Conservation (phyloP, 2,888 invertebrate species). For the Scelioninae gen. 1 region DNA sequence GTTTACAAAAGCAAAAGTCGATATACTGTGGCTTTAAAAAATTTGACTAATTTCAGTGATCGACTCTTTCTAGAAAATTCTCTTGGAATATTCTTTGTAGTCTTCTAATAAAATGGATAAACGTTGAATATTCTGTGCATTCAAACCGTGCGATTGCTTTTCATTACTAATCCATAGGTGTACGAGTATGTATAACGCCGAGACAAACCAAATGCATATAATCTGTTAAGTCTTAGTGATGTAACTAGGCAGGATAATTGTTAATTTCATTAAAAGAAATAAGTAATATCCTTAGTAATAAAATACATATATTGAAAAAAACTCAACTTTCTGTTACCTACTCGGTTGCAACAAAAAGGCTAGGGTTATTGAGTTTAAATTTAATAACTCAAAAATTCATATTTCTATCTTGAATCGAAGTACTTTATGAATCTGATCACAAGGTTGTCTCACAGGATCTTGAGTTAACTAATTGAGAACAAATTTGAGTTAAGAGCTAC, state of each 20-base stretch:
- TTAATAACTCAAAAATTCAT: too few relatives aligned
- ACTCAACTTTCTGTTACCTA: too few relatives aligned
- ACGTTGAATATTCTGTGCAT: background rate
- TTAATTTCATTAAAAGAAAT: constrained; percentile 72
- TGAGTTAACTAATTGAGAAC: too few relatives aligned
- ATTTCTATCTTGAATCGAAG: too few relatives aligned
- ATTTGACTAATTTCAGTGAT: background rate
- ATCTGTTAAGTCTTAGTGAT: too few relatives aligned
- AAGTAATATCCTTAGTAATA: constrained; percentile 64
- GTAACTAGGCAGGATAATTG: background rate
- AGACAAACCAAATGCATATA: too few relatives aligned
- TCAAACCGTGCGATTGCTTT: background rate
- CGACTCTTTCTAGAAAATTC: background rate
- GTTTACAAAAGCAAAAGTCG: constrained; percentile 25
- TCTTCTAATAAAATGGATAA: constrained; percentile 8
- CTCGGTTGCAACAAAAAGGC: too few relatives aligned
- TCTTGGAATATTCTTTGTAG: background rate
- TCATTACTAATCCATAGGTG: constrained; percentile 13
- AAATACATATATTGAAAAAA: too few relatives aligned
- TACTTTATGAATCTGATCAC: too few relatives aligned
- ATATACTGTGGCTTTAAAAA: background rate
- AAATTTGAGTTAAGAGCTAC: too few relatives aligned
- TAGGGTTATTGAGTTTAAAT: too few relatives aligned
- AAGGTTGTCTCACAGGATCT: too few relatives aligned
- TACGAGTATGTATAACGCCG: constrained; percentile 29